phyloP scores from a whole-genome alignment of 2,113 vertebrate genomes.

The Salminus brasiliensis region DNA sequence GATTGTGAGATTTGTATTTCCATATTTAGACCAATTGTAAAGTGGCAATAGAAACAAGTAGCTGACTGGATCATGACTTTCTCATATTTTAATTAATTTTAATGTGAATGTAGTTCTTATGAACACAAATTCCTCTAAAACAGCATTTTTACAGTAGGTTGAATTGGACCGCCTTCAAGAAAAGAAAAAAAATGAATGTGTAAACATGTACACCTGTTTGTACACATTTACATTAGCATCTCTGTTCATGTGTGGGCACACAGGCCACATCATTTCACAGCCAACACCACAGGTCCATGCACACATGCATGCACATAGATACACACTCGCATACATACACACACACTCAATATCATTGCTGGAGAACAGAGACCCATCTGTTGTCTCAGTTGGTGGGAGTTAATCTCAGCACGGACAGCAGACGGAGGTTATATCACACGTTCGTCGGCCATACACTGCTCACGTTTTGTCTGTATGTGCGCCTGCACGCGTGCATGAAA shows the following conservation, averaged over 20 bases:
- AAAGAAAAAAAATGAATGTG: constrained; percentile 1
- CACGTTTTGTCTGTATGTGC: constrained; percentile 16
- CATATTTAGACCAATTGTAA: too few species aligned
- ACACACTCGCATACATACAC: constrained; percentile 2
- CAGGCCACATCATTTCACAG: not conserved
- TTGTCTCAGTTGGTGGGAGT: constrained; percentile 55
- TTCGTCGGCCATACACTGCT: constrained; percentile 33
- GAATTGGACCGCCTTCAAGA: too few species aligned
- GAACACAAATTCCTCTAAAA: too few species aligned
- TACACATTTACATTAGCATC: constrained; percentile 27
- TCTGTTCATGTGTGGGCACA: constrained; percentile 22
- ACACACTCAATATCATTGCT: constrained; percentile 40
- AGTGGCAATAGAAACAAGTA: too few species aligned
- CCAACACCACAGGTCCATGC: not conserved
- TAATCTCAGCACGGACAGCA: constrained; percentile 59
- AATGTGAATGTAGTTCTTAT: too few species aligned
- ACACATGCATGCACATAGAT: constrained; percentile 26
- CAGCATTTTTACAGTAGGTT: too few species aligned
- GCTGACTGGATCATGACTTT: too few species aligned
- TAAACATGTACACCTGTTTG: not conserved
- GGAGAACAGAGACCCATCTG: constrained; percentile 54
- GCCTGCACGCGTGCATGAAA: not conserved
- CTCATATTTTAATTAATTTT: too few species aligned
- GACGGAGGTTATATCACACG: constrained; percentile 58
- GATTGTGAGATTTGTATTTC: too few species aligned